Evolutionary conservation across 2,888 invertebrate species (phyloP).

Genomic region (Conistra vaccinii): DNA sequence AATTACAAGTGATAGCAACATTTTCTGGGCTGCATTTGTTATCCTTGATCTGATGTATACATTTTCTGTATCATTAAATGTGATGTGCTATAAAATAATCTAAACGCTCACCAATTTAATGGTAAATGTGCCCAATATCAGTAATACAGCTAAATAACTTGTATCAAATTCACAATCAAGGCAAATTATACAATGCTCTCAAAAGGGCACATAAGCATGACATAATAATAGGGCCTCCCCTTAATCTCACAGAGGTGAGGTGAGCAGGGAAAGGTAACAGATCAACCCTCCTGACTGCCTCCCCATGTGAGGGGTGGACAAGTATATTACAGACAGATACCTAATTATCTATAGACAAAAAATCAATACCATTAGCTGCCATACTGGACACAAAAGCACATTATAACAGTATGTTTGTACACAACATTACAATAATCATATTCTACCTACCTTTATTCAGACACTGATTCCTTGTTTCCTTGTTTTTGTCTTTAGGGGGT

Average conservation of each 20-base stretch:
- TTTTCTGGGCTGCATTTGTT: background rate
- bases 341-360: constrained; percentile 23
- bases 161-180: background rate
- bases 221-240: constrained; percentile 26
- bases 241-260: constrained; percentile 27
- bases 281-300: constrained; percentile 54
- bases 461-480: background rate
- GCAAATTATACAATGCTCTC: background rate
- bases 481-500: background rate
- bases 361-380: constrained; percentile 49
- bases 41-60: background rate
- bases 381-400: constrained; percentile 5
- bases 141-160: background rate
- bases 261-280: constrained; percentile 32
- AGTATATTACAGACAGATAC: constrained; percentile 15
- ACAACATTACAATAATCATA: constrained; percentile 11
- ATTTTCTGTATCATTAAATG: background rate
- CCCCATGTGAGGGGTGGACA: constrained; percentile 8
- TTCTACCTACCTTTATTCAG: background rate
- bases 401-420: constrained; percentile 11
- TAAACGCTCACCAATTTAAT: constrained; percentile 34
- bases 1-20: background rate
- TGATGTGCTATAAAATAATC: background rate
- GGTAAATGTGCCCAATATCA: background rate
- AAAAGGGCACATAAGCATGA: constrained; percentile 1